Percentiles rank a stretch among this genome's conserved stretches.
Evolutionary conservation across 2,113 vertebrate genomes (phyloP).

Genomic region (Cathartes aura): DNA sequence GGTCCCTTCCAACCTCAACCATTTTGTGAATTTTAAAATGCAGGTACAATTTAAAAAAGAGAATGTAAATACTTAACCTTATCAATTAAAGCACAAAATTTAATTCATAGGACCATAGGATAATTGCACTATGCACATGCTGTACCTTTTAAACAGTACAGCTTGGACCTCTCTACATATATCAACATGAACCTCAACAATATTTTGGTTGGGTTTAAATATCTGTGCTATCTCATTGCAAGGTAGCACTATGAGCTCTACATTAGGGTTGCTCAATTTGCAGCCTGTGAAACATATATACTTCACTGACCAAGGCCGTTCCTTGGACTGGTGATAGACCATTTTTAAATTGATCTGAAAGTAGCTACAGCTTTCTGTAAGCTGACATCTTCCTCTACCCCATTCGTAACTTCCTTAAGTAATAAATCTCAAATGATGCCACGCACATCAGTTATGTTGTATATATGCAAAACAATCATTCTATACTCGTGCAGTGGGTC

Average conservation of each 20-base stretch:
- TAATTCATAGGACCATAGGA: fast-evolving
- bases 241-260: background rate
- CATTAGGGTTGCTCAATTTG: background rate
- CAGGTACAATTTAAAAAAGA: background rate
- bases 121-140: background rate
- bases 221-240: background rate
- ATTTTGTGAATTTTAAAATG: background rate
- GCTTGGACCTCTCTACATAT: background rate
- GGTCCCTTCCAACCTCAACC: background rate
- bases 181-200: background rate
- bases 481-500: fast-evolving
- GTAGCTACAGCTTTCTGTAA: background rate
- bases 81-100: background rate
- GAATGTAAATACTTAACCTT: background rate
- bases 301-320: background rate
- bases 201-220: background rate
- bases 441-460: background rate
- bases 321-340: background rate
- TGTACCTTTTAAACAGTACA: background rate
- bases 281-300: background rate
- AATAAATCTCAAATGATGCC: background rate
- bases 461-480: background rate
- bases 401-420: background rate
- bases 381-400: background rate
- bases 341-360: background rate